Evolutionary conservation across 2,888 invertebrate genomes (phyloP), one percentile per base, ranked within the genome.

Genomic region (Junonia oenone): DNA sequence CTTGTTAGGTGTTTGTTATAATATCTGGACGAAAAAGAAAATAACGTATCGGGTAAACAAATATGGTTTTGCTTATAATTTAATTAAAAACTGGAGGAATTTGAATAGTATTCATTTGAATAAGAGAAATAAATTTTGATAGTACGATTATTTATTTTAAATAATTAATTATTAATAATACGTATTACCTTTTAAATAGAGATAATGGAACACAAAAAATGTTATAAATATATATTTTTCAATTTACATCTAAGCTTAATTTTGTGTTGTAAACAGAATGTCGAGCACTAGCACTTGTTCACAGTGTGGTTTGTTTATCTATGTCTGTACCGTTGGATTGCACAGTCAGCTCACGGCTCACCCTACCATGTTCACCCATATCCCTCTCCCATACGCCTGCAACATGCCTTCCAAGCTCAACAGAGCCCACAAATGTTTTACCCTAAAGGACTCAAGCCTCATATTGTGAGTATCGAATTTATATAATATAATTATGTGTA

Each of bases 331-430:
- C 64, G 65, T 74, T 71, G 77, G 82, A 76, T 73, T 66, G 65
- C 72, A 73, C 83, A 92, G 92, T 82, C 90, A 53, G 66, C 80
- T 76, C 92, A 93, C 81, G 93, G 94, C 71, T 94, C 94, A 69
- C 94, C 94, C 60, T 94, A 94, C 80, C 94, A 94, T 83, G 93
- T 95, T 67, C 94, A 95, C 85, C 94, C 95, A 65, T 93, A 92
- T 73, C 92, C 93, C 57, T 91, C 92, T 61, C 91, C 90, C 33
- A 83, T 89, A 66, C 91, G 92, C 58, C 92, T 92, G 54, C 92
- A 92, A 81, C 92, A 92, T 81, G 93, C 93, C 60, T 93, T 93
- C 84, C 92, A 92, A 83, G 63, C 66, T 50, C 86, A 83, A 68
- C 80, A 77, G 69, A 86, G 90, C 81, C 83, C 92, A 68, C 86